Evolutionary conservation across 2,113 vertebrate genomes (phyloP).

Genomic region (Phalacrocorax aristotelis): DNA sequence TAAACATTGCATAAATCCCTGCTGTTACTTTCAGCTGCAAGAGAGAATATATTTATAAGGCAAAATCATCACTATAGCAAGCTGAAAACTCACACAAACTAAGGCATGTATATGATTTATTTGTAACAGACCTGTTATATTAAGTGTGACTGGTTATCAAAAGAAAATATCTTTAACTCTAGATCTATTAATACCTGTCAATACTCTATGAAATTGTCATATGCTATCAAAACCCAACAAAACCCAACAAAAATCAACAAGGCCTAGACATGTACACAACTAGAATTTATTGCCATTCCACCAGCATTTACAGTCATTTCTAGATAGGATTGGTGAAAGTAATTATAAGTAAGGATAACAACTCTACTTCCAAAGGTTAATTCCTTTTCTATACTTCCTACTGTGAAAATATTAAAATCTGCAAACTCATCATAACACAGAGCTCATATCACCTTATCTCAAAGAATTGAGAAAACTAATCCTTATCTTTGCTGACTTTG

Average conservation of each 20-base stretch:
- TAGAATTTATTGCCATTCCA: neutral
- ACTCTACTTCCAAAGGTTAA: neutral
- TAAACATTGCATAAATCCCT: neutral
- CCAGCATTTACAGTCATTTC: neutral
- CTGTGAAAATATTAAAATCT: neutral
- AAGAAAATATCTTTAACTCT: neutral
- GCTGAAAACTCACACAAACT: neutral
- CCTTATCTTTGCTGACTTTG: neutral
- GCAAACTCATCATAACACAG: neutral
- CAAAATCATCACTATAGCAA: neutral
- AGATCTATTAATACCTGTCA: neutral
- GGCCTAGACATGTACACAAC: neutral
- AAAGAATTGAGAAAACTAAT: neutral
- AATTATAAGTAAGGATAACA: neutral
- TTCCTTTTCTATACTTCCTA: neutral
- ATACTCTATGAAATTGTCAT: neutral
- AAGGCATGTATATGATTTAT: neutral
- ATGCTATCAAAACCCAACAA: neutral
- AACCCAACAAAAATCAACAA: neutral
- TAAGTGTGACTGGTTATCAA: neutral
- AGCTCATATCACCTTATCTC: neutral
- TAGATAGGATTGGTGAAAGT: neutral
- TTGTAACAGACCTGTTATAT: neutral
- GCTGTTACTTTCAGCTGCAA: neutral
- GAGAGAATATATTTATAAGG: neutral